Base-by-base conservation (phyloP, 2,888 invertebrate genomes). In the Meghimatium bilineatum region DNA sequence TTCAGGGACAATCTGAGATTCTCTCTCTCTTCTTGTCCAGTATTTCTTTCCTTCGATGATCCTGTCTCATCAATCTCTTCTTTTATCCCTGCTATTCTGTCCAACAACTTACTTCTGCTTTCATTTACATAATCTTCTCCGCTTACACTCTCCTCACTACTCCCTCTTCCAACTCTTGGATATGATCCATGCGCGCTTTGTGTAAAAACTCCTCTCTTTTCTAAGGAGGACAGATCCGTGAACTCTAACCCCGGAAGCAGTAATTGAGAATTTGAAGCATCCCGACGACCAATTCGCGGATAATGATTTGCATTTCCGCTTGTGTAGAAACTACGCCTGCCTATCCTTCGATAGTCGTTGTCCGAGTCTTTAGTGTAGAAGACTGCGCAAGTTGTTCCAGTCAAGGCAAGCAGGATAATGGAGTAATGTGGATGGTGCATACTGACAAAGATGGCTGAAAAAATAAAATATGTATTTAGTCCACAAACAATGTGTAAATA, bases 331-430 rank as follows among this genome's bases (percentile, higher is more conserved):
- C 82, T 85, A 17, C 88, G 78, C 17, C 87, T 63, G 49, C 88
- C 88, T 1, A 88, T 85, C 12, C 87, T 74, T 0, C 87, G 87
- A 71, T 87, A 88, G 85, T 87, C 87, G 77, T 87, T 86, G 71
- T 86, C 86, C 75, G 80, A 85, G 82, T 85, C 80, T 60, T 86
- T 77, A 20, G 86, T 88, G 85, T 86, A 88, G 86, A 88, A 88
- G n/a, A 88, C 84, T 1, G 86, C 85, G 20, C 80, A 85, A 60
- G 80, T 77, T 63, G 80, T 78, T 26, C 86, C 75, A 29, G 76
- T 36, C 2, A 80, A 38, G 23, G 34, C 67, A 38, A 63, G 52
- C 34, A 82, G 38, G 32, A 66, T 6, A 1, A 69, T 2, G 26
- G 29, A 3, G 5, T n/a, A 69, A 38, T 69, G 26, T 36, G 20